Evolutionary conservation across 2,797 vertebrate genomes (phyloP).

Genomic region (Crotalus adamanteus): DNA sequence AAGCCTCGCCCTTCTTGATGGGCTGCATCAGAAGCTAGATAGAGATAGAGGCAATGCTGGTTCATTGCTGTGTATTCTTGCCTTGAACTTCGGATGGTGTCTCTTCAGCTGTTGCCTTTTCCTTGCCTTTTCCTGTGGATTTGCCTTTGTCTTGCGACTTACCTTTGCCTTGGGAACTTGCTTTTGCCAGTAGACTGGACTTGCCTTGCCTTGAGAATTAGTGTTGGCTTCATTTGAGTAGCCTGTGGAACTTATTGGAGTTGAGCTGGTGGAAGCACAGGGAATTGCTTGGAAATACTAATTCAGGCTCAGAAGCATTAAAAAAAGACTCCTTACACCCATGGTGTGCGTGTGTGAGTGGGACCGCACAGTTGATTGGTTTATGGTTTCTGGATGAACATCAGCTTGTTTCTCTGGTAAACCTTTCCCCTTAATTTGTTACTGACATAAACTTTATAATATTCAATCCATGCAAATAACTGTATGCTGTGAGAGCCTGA

Average conservation of each 20-base stretch:
- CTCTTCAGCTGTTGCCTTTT: too few relatives aligned
- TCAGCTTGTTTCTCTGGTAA: not conserved
- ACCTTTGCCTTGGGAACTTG: too few relatives aligned
- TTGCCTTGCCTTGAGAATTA: not conserved
- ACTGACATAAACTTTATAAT: not conserved
- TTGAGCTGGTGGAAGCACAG: not conserved
- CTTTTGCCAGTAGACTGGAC: too few relatives aligned
- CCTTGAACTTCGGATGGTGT: too few relatives aligned
- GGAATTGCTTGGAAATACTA: not conserved
- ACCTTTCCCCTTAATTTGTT: not conserved
- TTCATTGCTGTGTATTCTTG: too few relatives aligned
- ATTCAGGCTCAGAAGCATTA: not conserved
- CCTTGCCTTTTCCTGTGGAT: too few relatives aligned
- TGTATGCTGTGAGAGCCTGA: not conserved
- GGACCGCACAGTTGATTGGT: not conserved
- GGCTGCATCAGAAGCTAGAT: not conserved
- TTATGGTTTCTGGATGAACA: not conserved
- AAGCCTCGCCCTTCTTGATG: not conserved
- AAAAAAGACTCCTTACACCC: not conserved
- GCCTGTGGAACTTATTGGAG: not conserved
- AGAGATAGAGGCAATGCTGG: too few relatives aligned
- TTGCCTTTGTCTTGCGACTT: too few relatives aligned
- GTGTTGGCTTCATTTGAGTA: not conserved
- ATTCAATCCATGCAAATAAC: not conserved
- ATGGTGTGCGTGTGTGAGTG: not conserved